Percentiles rank a stretch among this genome's conserved stretches.
phyloP scores from a whole-genome alignment of 2,113 vertebrate species.

The Orcinus orca region DNA sequence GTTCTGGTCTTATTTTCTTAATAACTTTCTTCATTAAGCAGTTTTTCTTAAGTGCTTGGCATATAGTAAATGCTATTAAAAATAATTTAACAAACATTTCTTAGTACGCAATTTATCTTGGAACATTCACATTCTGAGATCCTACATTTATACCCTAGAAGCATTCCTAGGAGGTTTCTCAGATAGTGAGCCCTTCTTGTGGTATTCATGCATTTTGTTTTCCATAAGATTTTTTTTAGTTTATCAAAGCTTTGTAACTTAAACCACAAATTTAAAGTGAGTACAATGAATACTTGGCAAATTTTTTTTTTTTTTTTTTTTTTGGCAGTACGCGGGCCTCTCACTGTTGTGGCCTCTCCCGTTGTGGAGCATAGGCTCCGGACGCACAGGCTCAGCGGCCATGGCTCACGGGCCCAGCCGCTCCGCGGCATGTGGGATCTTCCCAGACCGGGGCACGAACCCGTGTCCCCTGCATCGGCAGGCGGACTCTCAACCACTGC shows the following conservation, averaged over 20 bases:
- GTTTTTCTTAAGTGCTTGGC: neutral
- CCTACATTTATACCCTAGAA: neutral
- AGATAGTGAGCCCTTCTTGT: neutral
- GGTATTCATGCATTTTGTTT: constrained; percentile 36
- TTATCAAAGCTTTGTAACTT: neutral
- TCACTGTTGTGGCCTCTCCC: no score
- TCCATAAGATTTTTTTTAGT: neutral
- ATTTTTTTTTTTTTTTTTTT: neutral
- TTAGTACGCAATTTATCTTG: constrained; percentile 38
- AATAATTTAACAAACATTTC: constrained; percentile 43
- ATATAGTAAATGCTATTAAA: constrained; percentile 31
- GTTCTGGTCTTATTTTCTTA: constrained; percentile 34
- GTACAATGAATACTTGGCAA: neutral
- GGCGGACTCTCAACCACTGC: no score
- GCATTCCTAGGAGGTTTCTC: constrained; percentile 13
- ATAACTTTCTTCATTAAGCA: neutral
- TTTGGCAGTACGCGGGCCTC: no score
- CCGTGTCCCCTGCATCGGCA: no score
- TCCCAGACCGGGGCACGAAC: no score
- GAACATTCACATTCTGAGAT: constrained; percentile 28
- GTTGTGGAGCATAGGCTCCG: no score
- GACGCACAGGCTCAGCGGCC: no score
- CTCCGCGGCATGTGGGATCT: no score
- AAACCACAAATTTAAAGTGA: constrained; percentile 46
- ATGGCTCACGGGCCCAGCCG: no score